Evolutionary conservation across 1,140 invertebrate species (phyloP), one percentile per base, ranked within the genome.

Genomic region (Orchestia grillus): DNA sequence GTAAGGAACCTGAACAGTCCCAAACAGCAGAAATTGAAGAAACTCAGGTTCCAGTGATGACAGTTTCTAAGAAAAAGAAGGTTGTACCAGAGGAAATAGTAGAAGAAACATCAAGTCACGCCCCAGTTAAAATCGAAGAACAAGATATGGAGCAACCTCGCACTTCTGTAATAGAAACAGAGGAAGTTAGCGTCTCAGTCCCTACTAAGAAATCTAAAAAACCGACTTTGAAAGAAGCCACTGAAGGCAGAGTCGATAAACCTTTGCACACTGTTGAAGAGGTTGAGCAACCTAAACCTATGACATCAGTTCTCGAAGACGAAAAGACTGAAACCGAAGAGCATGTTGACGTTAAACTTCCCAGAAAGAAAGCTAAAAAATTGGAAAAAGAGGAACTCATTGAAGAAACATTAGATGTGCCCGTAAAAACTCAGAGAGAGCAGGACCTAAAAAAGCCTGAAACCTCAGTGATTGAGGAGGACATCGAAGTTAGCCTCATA

Each of bases 41-140:
- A 92, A 96, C 94, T 87, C 42, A 42, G 87, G 95, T 92, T 6
- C 45, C n/a, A 1, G 47, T 92, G 43, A 96, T 44, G 6, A 42
- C 15, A 42, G 23, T 42, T 43, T n/a, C 45, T 42, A 96, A 53
- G 87, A 90, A 90, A 44, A 41, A 57, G 90, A 96, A 88, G 95
- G 15, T 44, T 36, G 40, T 95, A 44, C 96, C 97, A 0, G 96
- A 97, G 96, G 97, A 96, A 97, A 16, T 97, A 40, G 91, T 94
- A 43, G 95, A 97, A 57, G 97, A 97, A 95, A 97, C 28, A 77
- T 77, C 96, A 36, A 95, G 95, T 23, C 95, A 97, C 96, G 97
- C 96, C n/a, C 47, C 11, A 41, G 0, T 16, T 8, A 90, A 90
- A 43, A 41, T 44, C 42, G 3, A 92, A 77, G 96, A 95, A 57